These are phyloP conservation scores for Diploscapter pachys DNA, from an alignment of 1,140 invertebrate genomes.

Conservation along the genomic window DNA sequence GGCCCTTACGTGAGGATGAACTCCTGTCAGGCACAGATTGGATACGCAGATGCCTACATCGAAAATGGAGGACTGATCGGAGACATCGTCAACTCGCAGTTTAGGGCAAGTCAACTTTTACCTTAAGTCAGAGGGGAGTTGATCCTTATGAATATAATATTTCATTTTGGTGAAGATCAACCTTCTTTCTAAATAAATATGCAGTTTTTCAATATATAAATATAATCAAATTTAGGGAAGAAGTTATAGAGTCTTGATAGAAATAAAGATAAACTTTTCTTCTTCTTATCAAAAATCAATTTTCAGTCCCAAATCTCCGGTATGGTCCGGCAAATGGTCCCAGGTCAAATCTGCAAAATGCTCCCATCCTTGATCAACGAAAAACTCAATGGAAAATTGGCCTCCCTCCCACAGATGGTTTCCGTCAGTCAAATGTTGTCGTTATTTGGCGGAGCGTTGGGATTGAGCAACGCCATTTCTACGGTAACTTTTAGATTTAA, in stretches of 20 bases:
- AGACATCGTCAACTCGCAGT: conserved; percentile 56
- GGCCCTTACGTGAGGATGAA: conserved; percentile 44
- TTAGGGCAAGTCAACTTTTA: conserved; percentile 39
- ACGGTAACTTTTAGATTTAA: too few relatives aligned
- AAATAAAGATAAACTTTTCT: too few relatives aligned
- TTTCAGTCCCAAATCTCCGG: conserved; percentile 47
- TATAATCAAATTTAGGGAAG: too few relatives aligned
- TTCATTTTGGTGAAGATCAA: conserved; percentile 4
- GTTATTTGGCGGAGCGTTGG: conserved; percentile 30
- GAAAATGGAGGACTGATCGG: conserved; percentile 56
- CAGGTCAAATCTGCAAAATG: conserved; percentile 45
- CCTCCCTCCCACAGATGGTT: conserved; percentile 47
- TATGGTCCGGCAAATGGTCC: conserved; percentile 49
- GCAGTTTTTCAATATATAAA: too few relatives aligned
- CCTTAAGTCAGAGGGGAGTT: too few relatives aligned
- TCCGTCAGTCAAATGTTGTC: conserved; percentile 49
- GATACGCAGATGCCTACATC: conserved; percentile 57
- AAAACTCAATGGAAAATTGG: conserved; percentile 52
- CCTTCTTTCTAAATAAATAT: too few relatives aligned
- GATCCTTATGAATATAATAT: background rate
- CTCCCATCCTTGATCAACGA: conserved; percentile 48
- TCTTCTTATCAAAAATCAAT: background rate
- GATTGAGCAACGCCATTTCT: background rate
- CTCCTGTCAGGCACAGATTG: conserved; percentile 45
- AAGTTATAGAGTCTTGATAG: too few relatives aligned